Base-by-base conservation (phyloP, 2,888 invertebrate genomes). In the Lysandra bellargus region DNA sequence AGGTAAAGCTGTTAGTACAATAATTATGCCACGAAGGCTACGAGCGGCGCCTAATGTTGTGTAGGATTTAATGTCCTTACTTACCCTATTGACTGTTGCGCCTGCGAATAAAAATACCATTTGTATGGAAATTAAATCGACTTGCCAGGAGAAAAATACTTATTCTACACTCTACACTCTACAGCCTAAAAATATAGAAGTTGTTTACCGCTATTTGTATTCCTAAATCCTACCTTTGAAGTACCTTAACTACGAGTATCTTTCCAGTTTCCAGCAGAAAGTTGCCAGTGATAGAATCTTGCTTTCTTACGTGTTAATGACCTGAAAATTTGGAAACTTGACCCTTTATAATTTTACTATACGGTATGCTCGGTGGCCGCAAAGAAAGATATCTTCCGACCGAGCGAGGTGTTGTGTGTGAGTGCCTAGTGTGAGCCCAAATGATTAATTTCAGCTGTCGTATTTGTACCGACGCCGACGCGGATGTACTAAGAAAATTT, bases 111-210 rank as follows among this genome's bases (percentile, higher is more conserved):
- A 69, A 69, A 69, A 69, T 37, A 69, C 33, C 69, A 23, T 69
- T 69, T 69, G 69, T 69, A 33, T 69, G 69, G 37, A 69, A 69
- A 69, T 69, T 69, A 37, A 69, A 69, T 69, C 69, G 69, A 69
- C 69, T 69, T 17, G 1, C 69, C 33, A 14, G 33, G 33, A 69
- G 33, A 69, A 69, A 69, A 69, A 69, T 69, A 69, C 23, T 23
- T 23, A 23, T 23, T 23, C 23, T 23, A 23, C 23, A 23, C 23
- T 23, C 23, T 23, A 23, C 23, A 23, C 17, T 5, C 37, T 37
- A 69, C 33, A 33, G 17, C 69, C 69, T 69, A 69, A 69, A 69
- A 33, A 37, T 69, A 69, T 57, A 57, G 3, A 69, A 33, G 33
- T 69, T 69, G 69, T 69, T 37, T 69, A 69, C 33, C 69, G 69